phyloP scores from a whole-genome alignment of 2,113 vertebrate genomes.

The Chlorodrepanis virens region DNA sequence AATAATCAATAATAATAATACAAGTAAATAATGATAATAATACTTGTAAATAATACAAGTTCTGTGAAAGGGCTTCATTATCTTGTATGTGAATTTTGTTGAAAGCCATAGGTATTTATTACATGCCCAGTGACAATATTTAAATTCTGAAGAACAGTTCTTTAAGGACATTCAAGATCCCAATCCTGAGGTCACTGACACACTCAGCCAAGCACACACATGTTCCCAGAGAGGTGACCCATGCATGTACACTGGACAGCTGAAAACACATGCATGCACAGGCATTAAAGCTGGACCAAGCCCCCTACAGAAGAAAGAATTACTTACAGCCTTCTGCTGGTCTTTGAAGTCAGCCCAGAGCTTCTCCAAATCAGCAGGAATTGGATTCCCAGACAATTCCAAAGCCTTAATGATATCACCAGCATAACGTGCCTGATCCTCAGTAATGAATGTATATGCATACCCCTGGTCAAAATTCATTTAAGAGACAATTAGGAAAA shows the following conservation, averaged over 20 bases:
- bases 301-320: neutral
- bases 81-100: neutral
- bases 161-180: neutral
- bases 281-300: neutral
- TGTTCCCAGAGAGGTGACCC: neutral
- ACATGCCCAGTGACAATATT: neutral
- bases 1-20: neutral
- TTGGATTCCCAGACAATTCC: conserved; percentile 87
- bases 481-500: neutral
- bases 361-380: conserved; percentile 90
- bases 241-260: neutral
- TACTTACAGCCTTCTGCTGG: conserved; percentile 92
- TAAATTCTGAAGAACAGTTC: neutral
- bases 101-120: neutral
- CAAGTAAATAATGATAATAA: too few relatives aligned
- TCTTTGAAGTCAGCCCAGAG: conserved; percentile 96
- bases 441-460: conserved; percentile 97
- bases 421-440: conserved; percentile 91
- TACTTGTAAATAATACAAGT: neutral
- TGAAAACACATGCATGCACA: neutral
- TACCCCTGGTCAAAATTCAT: conserved; percentile 78
- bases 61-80: neutral
- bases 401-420: conserved; percentile 97
- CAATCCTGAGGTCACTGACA: neutral
- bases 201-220: accelerated